Evolutionary conservation across 2,888 invertebrate species (phyloP).

Genomic region (Leptopilina syphax): DNA sequence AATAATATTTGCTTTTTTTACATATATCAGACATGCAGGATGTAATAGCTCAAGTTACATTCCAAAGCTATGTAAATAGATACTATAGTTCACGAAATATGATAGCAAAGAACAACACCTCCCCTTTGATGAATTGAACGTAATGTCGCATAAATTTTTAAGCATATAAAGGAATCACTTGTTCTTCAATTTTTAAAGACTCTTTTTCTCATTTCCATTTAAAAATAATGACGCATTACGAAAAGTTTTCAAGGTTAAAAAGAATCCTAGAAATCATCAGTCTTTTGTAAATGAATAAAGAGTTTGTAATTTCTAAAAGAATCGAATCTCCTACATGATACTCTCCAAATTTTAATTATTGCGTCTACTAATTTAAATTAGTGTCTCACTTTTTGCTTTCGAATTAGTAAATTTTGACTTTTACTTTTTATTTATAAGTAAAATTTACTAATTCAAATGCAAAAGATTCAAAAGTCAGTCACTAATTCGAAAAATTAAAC

Average conservation of each 20-base stretch:
- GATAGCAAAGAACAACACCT: background rate
- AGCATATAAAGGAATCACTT: slow-evolving; percentile 19
- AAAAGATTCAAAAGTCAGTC: too few relatives aligned
- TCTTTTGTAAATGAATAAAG: background rate
- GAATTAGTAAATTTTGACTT: too few relatives aligned
- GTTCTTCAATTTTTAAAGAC: slow-evolving; percentile 19
- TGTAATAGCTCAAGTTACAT: slow-evolving; percentile 68
- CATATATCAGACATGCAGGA: slow-evolving; percentile 63
- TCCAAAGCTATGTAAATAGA: slow-evolving; percentile 59
- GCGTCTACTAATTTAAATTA: too few relatives aligned
- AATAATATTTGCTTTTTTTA: background rate
- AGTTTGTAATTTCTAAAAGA: background rate
- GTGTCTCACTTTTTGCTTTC: too few relatives aligned
- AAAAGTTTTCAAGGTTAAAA: slow-evolving; percentile 4
- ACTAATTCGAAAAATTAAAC: too few relatives aligned
- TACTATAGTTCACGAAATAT: slow-evolving; percentile 60
- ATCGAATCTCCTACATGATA: too few relatives aligned
- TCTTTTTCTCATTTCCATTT: background rate
- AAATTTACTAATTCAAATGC: too few relatives aligned
- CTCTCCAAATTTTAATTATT: too few relatives aligned
- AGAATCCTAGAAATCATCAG: background rate
- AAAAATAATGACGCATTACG: background rate
- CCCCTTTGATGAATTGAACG: background rate
- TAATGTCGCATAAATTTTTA: background rate
- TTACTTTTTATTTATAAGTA: too few relatives aligned